phyloP scores from a whole-genome alignment of 2,888 invertebrate species.

The Ophraella communa region DNA sequence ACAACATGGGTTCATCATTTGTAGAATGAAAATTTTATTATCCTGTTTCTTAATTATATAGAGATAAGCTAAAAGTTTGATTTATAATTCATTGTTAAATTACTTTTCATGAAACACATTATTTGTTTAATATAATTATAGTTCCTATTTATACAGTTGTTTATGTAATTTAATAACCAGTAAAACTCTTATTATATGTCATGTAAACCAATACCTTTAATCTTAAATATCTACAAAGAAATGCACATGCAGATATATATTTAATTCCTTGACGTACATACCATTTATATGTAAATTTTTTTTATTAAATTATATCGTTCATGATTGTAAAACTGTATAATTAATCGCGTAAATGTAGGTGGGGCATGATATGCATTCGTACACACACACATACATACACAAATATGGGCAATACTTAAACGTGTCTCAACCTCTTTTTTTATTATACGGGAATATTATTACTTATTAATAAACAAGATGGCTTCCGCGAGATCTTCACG shows the following conservation, averaged over 20 bases:
- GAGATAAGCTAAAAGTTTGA: too few species aligned
- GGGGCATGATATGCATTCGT: conserved; percentile 32
- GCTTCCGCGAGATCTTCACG: conserved; percentile 28
- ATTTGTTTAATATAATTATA: too few species aligned
- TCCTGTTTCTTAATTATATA: too few species aligned
- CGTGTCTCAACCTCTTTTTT: conserved; percentile 22
- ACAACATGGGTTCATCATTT: too few species aligned
- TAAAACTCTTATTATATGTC: background rate
- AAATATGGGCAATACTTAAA: conserved; percentile 26
- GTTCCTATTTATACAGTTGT: background rate
- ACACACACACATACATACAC: too few species aligned
- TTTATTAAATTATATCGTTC: conserved; percentile 30
- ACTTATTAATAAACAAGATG: too few species aligned
- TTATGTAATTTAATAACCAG: background rate
- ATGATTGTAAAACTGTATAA: conserved; percentile 27
- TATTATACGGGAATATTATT: conserved; percentile 31
- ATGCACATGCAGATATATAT: too few species aligned
- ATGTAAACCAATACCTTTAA: background rate
- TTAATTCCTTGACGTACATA: conserved; percentile 15
- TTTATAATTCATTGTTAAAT: too few species aligned
- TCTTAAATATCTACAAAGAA: background rate
- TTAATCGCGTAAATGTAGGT: conserved; percentile 23
- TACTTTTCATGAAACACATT: too few species aligned
- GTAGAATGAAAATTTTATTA: too few species aligned
- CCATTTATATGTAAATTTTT: conserved; percentile 32